Evolutionary conservation across 1,140 invertebrate species (phyloP).

Genomic region (Neoseiulus cucumeris): DNA sequence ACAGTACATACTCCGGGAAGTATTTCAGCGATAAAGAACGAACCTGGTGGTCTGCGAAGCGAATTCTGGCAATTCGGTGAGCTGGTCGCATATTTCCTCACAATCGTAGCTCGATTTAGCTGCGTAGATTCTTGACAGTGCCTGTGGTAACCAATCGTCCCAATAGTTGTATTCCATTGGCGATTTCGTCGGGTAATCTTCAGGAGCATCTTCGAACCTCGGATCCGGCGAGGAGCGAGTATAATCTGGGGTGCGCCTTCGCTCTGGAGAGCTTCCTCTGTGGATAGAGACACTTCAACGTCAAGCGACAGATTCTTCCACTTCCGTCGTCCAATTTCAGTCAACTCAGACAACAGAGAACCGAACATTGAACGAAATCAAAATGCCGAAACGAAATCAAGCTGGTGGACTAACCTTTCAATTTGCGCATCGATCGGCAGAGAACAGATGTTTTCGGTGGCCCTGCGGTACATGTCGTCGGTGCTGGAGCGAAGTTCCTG

Average conservation of each 20-base stretch:
- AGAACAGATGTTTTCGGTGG: background rate
- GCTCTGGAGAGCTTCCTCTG: background rate
- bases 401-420: no score
- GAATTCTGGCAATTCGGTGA: background rate
- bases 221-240: background rate
- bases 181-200: background rate
- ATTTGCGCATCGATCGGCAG: background rate
- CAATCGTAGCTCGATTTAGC: background rate
- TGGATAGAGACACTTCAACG: no score
- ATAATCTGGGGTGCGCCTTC: background rate
- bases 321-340: no score
- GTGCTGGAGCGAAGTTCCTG: background rate
- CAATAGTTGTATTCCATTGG: background rate
- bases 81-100: background rate
- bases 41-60: background rate
- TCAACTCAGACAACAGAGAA: no score
- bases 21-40: no score
- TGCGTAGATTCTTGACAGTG: background rate
- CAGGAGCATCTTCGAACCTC: background rate
- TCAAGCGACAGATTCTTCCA: no score
- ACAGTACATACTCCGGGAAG: no score
- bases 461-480: background rate
- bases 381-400: no score
- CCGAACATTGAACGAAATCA: no score
- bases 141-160: background rate